Percentiles rank a stretch among this genome's conserved stretches.
Conservation (phyloP, 1,140 invertebrate genomes). For the Xylocopa sonorina region DNA sequence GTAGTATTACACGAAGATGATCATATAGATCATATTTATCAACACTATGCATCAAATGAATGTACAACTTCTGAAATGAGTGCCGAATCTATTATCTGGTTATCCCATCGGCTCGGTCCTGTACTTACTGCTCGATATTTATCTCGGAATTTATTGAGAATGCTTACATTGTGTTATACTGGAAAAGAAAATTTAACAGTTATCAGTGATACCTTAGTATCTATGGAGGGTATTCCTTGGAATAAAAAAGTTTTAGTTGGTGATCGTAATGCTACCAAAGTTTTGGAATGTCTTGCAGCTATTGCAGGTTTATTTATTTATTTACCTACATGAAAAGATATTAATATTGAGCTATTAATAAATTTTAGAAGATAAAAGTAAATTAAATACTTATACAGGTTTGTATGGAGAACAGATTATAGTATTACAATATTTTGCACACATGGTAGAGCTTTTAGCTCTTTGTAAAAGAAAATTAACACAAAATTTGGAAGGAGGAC, state of each 20-base stretch:
- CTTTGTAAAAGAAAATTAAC: constrained; percentile 90
- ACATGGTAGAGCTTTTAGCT: constrained; percentile 92
- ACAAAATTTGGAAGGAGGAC: constrained; percentile 91
- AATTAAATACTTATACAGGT: constrained; percentile 80
- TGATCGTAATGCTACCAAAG: constrained; percentile 91
- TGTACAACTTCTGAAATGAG: constrained; percentile 94
- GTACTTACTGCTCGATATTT: constrained; percentile 95
- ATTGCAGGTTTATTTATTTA: constrained; percentile 84
- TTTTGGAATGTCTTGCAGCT: constrained; percentile 93
- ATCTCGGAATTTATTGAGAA: constrained; percentile 94
- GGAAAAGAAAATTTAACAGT: constrained; percentile 90
- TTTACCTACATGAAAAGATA: background rate
- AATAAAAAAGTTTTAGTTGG: constrained; percentile 86
- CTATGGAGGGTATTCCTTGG: constrained; percentile 70
- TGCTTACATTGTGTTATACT: constrained; percentile 96
- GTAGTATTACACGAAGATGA: background rate
- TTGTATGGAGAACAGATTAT: constrained; percentile 97
- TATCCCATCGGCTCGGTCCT: constrained; percentile 96
- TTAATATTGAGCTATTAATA: background rate
- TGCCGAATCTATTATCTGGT: constrained; percentile 94
- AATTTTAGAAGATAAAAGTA: constrained; percentile 8
- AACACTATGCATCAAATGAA: constrained; percentile 72
- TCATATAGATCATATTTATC: constrained; percentile 50
- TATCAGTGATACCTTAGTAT: constrained; percentile 38
- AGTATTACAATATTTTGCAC: constrained; percentile 96